Evolutionary conservation across 2,797 vertebrate species (phyloP).

Genomic region (Gymnocypris eckloni): DNA sequence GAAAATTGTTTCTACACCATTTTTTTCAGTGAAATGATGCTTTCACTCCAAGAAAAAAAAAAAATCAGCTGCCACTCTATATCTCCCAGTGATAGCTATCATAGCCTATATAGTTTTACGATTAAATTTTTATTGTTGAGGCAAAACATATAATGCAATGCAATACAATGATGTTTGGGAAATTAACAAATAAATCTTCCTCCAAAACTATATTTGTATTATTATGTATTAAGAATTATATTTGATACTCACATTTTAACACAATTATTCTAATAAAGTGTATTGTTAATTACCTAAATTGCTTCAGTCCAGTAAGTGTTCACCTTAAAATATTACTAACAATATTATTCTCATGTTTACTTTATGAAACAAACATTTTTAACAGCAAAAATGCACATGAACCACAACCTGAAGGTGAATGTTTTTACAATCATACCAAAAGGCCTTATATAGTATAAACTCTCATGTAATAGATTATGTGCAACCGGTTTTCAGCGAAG

Average conservation of each 20-base stretch:
- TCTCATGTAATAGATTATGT: not conserved
- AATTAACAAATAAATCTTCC: not conserved
- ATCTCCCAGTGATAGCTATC: not conserved
- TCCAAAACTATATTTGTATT: not conserved
- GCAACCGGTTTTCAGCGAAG: not conserved
- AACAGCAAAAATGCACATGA: not conserved
- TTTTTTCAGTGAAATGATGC: not conserved
- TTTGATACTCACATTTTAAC: not conserved
- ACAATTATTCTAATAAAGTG: not conserved
- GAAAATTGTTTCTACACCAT: too few relatives aligned
- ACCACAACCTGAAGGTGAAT: not conserved
- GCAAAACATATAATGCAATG: not conserved
- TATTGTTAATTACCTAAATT: too few relatives aligned
- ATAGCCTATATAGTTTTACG: not conserved
- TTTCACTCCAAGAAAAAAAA: not conserved
- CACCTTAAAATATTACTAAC: not conserved
- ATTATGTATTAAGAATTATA: not conserved
- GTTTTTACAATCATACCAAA: not conserved
- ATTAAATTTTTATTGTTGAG: not conserved
- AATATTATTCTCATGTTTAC: not conserved
- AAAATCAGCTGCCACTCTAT: not conserved
- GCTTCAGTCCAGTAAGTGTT: not conserved
- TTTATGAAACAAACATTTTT: not conserved
- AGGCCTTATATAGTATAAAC: not conserved
- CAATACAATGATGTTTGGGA: not conserved